Conservation (phyloP, 2,888 invertebrate genomes). For the Melieria omissa region DNA sequence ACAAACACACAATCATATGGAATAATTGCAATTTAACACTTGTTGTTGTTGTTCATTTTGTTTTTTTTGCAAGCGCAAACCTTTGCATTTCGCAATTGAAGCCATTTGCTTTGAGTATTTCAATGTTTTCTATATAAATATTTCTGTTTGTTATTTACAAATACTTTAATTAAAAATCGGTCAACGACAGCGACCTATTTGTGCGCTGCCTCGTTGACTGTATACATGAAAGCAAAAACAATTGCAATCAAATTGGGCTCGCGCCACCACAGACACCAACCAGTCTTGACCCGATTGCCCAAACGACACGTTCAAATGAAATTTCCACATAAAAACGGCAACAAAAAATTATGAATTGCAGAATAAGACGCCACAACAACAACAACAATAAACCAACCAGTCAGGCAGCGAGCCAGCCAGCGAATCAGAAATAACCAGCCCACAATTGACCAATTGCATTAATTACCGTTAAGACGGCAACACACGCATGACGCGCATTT, state of each 20-base stretch:
- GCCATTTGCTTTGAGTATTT: too few relatives aligned
- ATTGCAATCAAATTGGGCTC: neutral
- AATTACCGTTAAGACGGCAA: slow-evolving; percentile 59
- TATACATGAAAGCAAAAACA: neutral
- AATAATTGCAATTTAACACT: too few relatives aligned
- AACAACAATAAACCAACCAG: slow-evolving; percentile 2
- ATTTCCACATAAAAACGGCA: neutral
- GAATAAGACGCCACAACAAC: neutral
- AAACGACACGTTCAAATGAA: slow-evolving; percentile 12
- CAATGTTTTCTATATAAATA: too few relatives aligned
- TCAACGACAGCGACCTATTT: too few relatives aligned
- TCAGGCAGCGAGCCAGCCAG: neutral
- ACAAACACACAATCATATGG: too few relatives aligned
- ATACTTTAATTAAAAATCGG: too few relatives aligned
- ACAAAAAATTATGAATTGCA: neutral
- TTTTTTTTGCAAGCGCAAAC: too few relatives aligned
- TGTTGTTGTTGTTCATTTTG: too few relatives aligned
- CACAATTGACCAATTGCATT: slow-evolving; percentile 59
- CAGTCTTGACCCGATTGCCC: slow-evolving; percentile 26
- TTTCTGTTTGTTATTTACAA: too few relatives aligned
- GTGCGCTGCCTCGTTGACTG: too few relatives aligned
- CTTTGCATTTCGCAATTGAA: too few relatives aligned
- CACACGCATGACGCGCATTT: too few relatives aligned
- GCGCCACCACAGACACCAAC: neutral
- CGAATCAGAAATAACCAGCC: slow-evolving; percentile 11